Evolutionary conservation across 1,140 invertebrate genomes (phyloP).

Genomic region (Aphelenchoides besseyi): DNA sequence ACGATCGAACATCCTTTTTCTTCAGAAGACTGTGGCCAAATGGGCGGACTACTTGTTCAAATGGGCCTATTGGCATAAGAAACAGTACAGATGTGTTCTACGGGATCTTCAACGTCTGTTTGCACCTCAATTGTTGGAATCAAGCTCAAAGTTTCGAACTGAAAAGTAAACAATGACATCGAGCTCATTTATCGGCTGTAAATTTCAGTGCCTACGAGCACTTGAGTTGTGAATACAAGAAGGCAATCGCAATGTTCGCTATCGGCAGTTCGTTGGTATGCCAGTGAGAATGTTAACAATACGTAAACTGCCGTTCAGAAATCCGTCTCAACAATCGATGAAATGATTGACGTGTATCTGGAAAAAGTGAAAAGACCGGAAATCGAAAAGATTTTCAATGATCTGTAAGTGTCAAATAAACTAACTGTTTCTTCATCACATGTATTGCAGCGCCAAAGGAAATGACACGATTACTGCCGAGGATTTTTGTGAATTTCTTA

Average conservation of each 20-base stretch:
- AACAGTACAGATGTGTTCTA: slow-evolving; percentile 10
- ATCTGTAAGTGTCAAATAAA: slow-evolving; percentile 28
- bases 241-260: background rate
- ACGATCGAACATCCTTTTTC: background rate
- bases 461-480: slow-evolving; percentile 24
- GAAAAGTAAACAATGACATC: slow-evolving; percentile 20
- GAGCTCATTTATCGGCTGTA: no score
- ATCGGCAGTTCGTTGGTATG: slow-evolving; percentile 8
- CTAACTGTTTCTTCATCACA: slow-evolving; percentile 1
- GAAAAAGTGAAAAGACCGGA: slow-evolving; percentile 30
- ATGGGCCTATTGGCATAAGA: slow-evolving; percentile 1
- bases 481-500: slow-evolving; percentile 28
- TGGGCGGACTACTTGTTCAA: slow-evolving; percentile 17
- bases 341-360: slow-evolving; percentile 26
- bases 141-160: slow-evolving; percentile 8
- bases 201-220: slow-evolving; percentile 17
- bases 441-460: slow-evolving; percentile 18
- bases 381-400: slow-evolving; percentile 30
- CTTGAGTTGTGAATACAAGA: background rate
- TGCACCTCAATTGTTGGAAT: slow-evolving; percentile 4
- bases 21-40: slow-evolving; percentile 2
- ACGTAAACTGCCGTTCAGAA: no score
- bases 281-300: background rate
- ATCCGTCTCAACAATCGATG: background rate
- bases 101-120: background rate